These are phyloP conservation scores for Andrena fulva DNA, from an alignment of 2,888 invertebrate genomes.

Conservation along the genomic window DNA sequence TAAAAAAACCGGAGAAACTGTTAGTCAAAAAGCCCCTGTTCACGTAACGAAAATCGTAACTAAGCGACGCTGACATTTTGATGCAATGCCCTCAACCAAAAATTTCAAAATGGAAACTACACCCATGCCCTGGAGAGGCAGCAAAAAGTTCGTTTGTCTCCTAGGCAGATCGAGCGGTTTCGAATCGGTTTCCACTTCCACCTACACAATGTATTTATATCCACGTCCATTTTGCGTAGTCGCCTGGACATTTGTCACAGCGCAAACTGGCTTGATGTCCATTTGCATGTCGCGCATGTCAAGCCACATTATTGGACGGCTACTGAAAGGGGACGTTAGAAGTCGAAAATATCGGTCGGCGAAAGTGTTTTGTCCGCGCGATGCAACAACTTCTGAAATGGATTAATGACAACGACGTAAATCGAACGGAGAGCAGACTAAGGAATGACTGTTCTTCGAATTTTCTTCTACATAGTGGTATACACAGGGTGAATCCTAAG, in stretches of 20 bases:
- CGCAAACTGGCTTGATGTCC: conserved; percentile 19
- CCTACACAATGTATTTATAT: conserved; percentile 25
- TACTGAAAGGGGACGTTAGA: conserved; percentile 16
- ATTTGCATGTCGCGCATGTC: conserved; percentile 35
- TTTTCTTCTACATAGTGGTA: too few relatives aligned
- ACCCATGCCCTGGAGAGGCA: background rate
- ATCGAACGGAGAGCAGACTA: too few relatives aligned
- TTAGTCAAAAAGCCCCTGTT: too few relatives aligned
- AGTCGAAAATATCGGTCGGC: conserved; percentile 14
- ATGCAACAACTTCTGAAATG: too few relatives aligned
- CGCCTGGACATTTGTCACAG: conserved; percentile 34
- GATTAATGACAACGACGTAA: too few relatives aligned
- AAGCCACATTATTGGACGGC: conserved; percentile 22
- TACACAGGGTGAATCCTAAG: too few relatives aligned
- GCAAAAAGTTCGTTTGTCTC: background rate
- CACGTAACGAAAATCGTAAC: too few relatives aligned
- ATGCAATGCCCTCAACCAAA: background rate
- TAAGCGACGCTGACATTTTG: background rate
- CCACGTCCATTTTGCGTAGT: conserved; percentile 29
- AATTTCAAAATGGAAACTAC: background rate
- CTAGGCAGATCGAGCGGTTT: conserved; percentile 8
- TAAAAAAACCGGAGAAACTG: too few relatives aligned
- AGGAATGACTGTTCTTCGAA: too few relatives aligned
- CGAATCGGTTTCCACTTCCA: background rate
- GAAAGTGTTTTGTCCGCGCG: conserved; percentile 6